Conservation (phyloP, 1,140 invertebrate species). For the Lordiphosa clarofinis region DNA sequence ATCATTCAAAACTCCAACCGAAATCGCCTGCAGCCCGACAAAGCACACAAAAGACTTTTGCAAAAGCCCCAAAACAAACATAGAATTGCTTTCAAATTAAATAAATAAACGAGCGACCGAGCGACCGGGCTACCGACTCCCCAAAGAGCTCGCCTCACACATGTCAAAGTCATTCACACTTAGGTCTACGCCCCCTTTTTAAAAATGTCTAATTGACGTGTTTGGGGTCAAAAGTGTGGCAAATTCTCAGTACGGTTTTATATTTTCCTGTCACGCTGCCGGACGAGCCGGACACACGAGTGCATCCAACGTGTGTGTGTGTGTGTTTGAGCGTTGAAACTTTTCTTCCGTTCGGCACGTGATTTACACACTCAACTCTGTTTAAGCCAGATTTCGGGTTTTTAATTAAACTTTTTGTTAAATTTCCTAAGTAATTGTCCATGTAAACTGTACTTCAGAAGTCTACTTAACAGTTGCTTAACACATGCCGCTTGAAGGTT, state of each 20-base stretch:
- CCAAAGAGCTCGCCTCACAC: conserved; percentile 9
- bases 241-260: conserved; percentile 31
- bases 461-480: conserved; percentile 68
- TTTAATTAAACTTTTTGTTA: conserved; percentile 38
- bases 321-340: conserved; percentile 34
- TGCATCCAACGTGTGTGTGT: conserved; percentile 37
- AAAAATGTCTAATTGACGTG: conserved; percentile 63
- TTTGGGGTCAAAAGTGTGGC: conserved; percentile 63
- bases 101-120: conserved; percentile 47
- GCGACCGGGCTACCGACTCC: background rate
- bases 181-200: conserved; percentile 26
- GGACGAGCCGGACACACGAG: conserved; percentile 55
- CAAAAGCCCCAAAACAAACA: conserved; percentile 30
- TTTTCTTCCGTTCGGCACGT: conserved; percentile 44
- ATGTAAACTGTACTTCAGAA: conserved; percentile 54
- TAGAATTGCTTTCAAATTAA: conserved; percentile 63
- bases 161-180: conserved; percentile 55
- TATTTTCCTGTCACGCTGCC: conserved; percentile 49
- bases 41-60: conserved; percentile 14
- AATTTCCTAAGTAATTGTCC: conserved; percentile 46
- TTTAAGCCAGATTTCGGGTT: conserved; percentile 24
- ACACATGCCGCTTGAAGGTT: conserved; percentile 42
- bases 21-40: conserved; percentile 39
- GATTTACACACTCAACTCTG: conserved; percentile 21
- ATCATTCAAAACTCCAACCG: conserved; percentile 24